Conservation (phyloP, 1,140 invertebrate species). For the Temnothorax nylanderi region DNA sequence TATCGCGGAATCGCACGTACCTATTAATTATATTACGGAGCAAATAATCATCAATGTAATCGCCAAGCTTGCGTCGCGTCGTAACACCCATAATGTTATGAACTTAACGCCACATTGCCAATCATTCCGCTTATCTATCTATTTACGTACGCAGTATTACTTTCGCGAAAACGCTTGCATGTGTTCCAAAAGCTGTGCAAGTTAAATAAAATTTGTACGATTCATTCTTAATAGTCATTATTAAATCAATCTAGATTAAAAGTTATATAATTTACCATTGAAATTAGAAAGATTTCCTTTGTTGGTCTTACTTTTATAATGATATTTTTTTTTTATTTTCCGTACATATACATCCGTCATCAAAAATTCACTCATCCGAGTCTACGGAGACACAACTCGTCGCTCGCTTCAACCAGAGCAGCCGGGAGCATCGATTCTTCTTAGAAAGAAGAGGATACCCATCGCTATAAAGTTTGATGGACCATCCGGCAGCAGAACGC, state of each 20-base stretch:
- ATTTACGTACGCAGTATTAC: not conserved
- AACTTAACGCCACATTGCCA: not conserved
- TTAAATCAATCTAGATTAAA: too few species aligned
- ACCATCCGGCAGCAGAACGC: constrained; percentile 45
- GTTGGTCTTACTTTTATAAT: not conserved
- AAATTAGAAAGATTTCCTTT: not conserved
- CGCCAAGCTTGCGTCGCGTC: not conserved
- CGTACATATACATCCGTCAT: not conserved
- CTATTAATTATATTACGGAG: constrained; percentile 54
- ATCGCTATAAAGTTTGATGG: constrained; percentile 77
- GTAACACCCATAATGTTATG: constrained; percentile 9
- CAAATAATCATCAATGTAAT: constrained; percentile 49
- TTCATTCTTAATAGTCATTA: too few species aligned
- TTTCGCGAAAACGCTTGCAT: not conserved
- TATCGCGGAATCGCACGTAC: constrained; percentile 36
- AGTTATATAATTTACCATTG: not conserved
- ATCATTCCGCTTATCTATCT: constrained; percentile 19
- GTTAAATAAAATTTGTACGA: not conserved
- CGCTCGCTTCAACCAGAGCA: not conserved
- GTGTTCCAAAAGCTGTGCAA: not conserved
- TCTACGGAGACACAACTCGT: not conserved
- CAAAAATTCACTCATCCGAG: constrained; percentile 26
- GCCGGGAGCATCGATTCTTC: constrained; percentile 50
- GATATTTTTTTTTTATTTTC: constrained; percentile 5
- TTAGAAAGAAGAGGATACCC: constrained; percentile 69